Base-by-base conservation (phyloP, 2,888 invertebrate species). In the Tachina fera region DNA sequence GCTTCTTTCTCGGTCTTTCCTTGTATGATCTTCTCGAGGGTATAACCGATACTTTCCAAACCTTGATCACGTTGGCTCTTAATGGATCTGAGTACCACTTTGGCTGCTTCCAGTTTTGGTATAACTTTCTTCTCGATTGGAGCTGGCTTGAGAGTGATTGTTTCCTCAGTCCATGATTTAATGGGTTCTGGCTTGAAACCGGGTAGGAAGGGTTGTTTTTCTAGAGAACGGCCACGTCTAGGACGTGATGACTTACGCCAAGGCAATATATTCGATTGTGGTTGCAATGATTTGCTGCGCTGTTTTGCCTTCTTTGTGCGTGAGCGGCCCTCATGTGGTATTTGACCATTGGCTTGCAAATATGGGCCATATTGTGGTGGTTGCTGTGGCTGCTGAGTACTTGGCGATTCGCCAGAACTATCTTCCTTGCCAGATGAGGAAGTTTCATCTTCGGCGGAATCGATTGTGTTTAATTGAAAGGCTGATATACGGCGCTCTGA, bases 91-190 rank as follows among this genome's bases (percentile, higher is more conserved):
- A 92, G 91, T 65, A 90, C 91, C 68, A 94, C 93, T 61, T 93
- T 92, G 85, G 94, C 94, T 49, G 93, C 90, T 88, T 94, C 93
- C 72, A 93, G 90, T 86, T 93, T 92, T 87, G 94, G 94, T 87
- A 94, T 93, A 68, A 94, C 94, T 87, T 92, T 92, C 88, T 92
- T 92, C 79, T 93, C 93, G 65, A 93, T 93, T 88, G 94, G 95
- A 0, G 95, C 93, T 3, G 95, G 95, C 88, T 95, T 95, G 41
- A 95, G 90, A 56, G 91, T 93, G 16, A 95, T 93, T 87, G 94
- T 94, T 92, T 96, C 95, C 89, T 96, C 94, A 4, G 95, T 96
- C 95, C 95, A 95, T 11, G 95, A 94, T 89, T 94, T 93, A 67
- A 93, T 90, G 60, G 92, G 92, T 71, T 91, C 91, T 3, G 91